Base-by-base conservation (phyloP, 2,888 invertebrate species). In the Netelia virgata region DNA sequence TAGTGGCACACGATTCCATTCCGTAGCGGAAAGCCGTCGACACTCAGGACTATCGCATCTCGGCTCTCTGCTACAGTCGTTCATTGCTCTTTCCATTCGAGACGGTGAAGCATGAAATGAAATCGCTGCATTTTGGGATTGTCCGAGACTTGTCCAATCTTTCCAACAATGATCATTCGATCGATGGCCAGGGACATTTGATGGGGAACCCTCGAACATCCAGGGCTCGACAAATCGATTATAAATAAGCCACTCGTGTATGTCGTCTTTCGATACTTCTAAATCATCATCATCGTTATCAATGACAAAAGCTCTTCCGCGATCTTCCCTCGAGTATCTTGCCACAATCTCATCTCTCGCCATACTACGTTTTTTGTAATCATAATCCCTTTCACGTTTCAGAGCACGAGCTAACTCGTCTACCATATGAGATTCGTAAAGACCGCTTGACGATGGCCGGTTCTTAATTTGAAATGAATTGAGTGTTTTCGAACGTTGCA, bases 11-110 rank as follows among this genome's bases (percentile, higher is more conserved):
- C 61, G 50, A 72, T 68, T 75, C 55, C 55, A 57, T 66, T 82
- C 72, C 5, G 41, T 57, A 0, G 14, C 16, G 16, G 55, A 75
- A 63, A 28, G 18, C 72, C 55, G 66, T 68, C 61, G 77, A 61
- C 28, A 75, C 41, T 18, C 57, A 6, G 72, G 75, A 73, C 72
- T 75, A 41, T 53, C 64, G 74, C 69, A 74, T 14, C 69, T 70
- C 28, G 75, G 87, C 83, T 90, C 89, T 83, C 87, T 90, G 87
- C 86, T 89, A 87, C 87, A 84, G 69, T 86, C 82, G 74, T 88
- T 82, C 72, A 66, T 70, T 20, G 41, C 41, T 75, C 16, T 64
- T 23, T n/a, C 43, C 6, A 43, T 11, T 23, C 80, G 77, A 9
- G 16, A 57, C 36, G 36, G 53, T 53, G 75, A 53, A 28, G 14